Base-by-base conservation (phyloP, 2,113 vertebrate genomes). In the Phalacrocorax brasilianus region DNA sequence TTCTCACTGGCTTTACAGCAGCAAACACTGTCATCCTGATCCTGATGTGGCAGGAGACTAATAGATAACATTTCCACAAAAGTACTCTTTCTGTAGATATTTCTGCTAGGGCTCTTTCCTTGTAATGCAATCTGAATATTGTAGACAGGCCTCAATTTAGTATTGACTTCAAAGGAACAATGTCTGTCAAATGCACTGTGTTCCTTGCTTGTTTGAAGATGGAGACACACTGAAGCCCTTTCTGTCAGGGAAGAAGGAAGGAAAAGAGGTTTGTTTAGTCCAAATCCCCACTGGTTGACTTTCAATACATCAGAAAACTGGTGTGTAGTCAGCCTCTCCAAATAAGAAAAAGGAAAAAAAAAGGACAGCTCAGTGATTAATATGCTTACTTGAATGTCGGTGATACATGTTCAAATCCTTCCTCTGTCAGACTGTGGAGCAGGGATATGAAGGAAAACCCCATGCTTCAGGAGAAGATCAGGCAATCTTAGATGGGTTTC, bases 301-400 rank as follows among this genome's bases (percentile, higher is more conserved):
- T 88, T 45, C 59, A 91, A 33, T 73, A 42, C 59, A 91, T 93
- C 59, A 94, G 72, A 88, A 93, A 89, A 59, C 32, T 44, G 28
- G 21, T 80, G 62, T 63, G 28, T 26, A 91, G 71, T 62, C 87
- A 80, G 63, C 73, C 17, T 67, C 38, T 77, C 61, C 86, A 68
- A 90, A 80, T 75, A 95, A 80, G 44, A 65, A 93, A 86, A 59
- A 80, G 24, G 14, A 10, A 10, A 4, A 42, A 52, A 33, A 58
- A 33, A 53, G 80, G 35, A 73, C 70, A 86, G 65, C 61, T 89
- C 27, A 59, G 52, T 87, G 80, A 86, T 96, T 92, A 92, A 91
- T 91, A 92, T 40, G 65, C 77, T 92, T 81, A 76, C 91, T 94
- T 87, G 70, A 91, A 78, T 78, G 62, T 75, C 93, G 95, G 73